Percentiles rank a stretch among this genome's conserved stretches.
phyloP scores from a whole-genome alignment of 2,113 vertebrate species.

The Pampusana beccarii region DNA sequence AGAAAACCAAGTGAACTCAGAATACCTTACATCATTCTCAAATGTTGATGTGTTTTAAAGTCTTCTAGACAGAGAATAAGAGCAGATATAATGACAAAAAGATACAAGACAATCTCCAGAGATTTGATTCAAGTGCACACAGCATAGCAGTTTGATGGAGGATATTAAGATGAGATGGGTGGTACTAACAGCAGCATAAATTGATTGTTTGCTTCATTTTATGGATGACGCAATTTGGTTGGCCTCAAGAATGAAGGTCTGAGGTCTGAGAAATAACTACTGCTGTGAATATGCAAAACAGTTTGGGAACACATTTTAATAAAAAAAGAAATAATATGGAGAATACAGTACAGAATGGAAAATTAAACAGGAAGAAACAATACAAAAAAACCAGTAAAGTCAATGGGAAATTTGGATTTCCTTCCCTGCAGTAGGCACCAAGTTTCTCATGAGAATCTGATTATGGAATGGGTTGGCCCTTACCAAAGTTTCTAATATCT shows the following conservation, averaged over 20 bases:
- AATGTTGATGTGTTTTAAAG: not conserved
- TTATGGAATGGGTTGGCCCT: not conserved
- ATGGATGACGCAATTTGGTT: not conserved
- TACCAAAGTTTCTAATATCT: not conserved
- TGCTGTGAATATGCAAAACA: not conserved
- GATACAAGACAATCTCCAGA: accelerated
- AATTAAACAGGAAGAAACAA: not conserved
- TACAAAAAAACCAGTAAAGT: not conserved
- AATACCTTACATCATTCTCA: not conserved
- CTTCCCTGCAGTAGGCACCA: not conserved
- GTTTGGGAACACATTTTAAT: not conserved
- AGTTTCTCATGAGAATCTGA: not conserved
- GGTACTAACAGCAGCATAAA: not conserved
- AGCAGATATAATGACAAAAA: not conserved
- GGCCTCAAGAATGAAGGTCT: not conserved
- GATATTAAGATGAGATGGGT: not conserved
- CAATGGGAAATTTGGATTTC: not conserved
- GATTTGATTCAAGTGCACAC: not conserved
- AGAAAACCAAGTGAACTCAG: not conserved
- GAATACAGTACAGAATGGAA: not conserved
- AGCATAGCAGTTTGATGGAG: not conserved
- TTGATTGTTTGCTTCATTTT: not conserved
- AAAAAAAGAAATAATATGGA: not conserved
- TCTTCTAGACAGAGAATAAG: not conserved
- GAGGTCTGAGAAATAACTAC: not conserved